Evolutionary conservation across 2,113 vertebrate genomes (phyloP).

Genomic region (Morone chrysops): DNA sequence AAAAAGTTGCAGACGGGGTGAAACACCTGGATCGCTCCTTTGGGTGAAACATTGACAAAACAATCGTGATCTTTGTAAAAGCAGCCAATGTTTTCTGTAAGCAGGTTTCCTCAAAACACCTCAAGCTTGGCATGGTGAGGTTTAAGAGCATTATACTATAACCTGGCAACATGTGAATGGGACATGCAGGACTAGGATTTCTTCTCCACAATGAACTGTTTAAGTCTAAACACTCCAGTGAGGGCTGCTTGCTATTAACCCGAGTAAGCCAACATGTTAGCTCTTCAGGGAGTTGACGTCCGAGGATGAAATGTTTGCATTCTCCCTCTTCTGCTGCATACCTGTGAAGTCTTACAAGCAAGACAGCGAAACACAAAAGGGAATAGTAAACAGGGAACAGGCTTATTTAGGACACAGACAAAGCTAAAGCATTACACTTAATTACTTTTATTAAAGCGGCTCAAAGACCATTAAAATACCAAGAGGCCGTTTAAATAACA

Average conservation of each 20-base stretch:
- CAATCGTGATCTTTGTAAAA: constrained; percentile 67
- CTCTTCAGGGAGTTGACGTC: constrained; percentile 19
- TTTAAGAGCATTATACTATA: neutral
- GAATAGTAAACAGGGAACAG: neutral
- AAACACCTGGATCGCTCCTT: constrained; percentile 28
- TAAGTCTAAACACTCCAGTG: neutral
- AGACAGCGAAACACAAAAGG: neutral
- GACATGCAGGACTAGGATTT: neutral
- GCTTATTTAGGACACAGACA: neutral
- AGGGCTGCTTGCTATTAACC: constrained; percentile 14
- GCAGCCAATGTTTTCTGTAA: constrained; percentile 72
- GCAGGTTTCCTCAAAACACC: constrained; percentile 72
- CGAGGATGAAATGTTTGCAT: constrained; percentile 15
- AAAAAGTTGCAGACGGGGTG: constrained; percentile 4
- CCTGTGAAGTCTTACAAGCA: neutral
- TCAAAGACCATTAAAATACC: constrained; percentile 19
- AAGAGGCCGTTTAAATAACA: constrained; percentile 6
- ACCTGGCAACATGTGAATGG: constrained; percentile 3
- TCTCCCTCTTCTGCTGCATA: neutral
- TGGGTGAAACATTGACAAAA: constrained; percentile 65
- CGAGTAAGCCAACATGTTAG: neutral
- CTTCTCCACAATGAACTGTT: neutral
- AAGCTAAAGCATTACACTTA: neutral
- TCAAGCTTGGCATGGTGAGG: constrained; percentile 15
- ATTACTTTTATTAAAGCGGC: constrained; percentile 9